Evolutionary conservation across 2,113 vertebrate genomes (phyloP).

Genomic region (Opisthocomus hoazin): DNA sequence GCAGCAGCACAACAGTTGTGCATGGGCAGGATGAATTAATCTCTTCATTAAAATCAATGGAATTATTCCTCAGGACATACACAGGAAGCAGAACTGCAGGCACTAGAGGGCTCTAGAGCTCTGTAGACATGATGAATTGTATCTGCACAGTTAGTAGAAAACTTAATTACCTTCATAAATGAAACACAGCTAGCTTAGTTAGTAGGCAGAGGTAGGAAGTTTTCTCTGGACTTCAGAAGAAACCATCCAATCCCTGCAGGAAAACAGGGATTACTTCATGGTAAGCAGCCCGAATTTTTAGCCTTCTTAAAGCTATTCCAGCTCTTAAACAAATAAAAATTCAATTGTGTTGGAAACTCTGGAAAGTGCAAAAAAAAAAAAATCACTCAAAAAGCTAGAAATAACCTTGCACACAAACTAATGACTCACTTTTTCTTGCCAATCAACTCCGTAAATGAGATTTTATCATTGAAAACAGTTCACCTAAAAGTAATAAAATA

Average conservation of each 20-base stretch:
- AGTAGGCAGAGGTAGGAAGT: neutral
- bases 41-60: neutral
- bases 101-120: neutral
- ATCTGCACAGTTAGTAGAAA: neutral
- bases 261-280: neutral
- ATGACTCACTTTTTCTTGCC: constrained; percentile 6
- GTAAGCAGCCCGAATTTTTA: neutral
- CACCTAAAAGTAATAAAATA: constrained; percentile 28
- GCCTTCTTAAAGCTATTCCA: neutral
- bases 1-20: neutral
- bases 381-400: neutral
- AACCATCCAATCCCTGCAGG: neutral
- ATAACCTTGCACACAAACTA: neutral
- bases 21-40: neutral
- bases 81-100: neutral
- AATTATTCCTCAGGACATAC: neutral
- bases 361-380: neutral
- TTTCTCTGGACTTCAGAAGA: neutral
- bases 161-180: neutral
- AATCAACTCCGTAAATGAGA: constrained; percentile 15
- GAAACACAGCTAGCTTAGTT: neutral
- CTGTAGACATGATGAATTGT: neutral
- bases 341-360: constrained; percentile 2
- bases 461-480: neutral
- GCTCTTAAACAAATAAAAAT: constrained; percentile 13